Percentiles rank a stretch among this genome's conserved stretches.
phyloP scores from a whole-genome alignment of 64 coral and sea anemone species.

The Platygyra sinensis region DNA sequence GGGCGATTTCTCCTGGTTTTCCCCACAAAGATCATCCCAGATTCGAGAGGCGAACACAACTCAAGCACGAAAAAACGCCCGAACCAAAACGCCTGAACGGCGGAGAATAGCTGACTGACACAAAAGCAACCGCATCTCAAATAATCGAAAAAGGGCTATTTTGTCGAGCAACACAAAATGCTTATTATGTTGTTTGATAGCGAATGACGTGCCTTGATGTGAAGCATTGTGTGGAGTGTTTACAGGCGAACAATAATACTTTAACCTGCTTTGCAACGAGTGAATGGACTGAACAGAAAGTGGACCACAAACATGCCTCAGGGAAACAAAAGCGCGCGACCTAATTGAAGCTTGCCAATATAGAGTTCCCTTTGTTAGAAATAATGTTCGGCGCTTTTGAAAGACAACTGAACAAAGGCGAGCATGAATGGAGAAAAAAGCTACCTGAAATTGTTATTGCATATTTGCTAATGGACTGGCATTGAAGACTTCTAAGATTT shows the following conservation, averaged over 20 bases:
- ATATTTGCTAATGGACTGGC: slow-evolving; percentile 31
- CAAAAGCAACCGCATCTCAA: slow-evolving; percentile 45
- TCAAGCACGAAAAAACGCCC: not conserved
- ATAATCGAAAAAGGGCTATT: slow-evolving; percentile 47
- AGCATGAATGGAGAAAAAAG: slow-evolving; percentile 26
- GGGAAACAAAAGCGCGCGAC: slow-evolving; percentile 22
- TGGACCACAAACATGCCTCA: slow-evolving; percentile 23
- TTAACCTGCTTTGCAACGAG: slow-evolving; percentile 29
- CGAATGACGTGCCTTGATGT: slow-evolving; percentile 37
- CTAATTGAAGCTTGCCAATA: slow-evolving; percentile 44
- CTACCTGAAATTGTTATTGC: slow-evolving; percentile 26
- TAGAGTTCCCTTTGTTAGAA: slow-evolving; percentile 45
- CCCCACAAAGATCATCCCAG: not conserved
- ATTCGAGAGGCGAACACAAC: not conserved
- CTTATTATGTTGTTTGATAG: slow-evolving; percentile 52
- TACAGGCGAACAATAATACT: slow-evolving; percentile 41
- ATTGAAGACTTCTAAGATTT: not conserved
- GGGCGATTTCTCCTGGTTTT: not conserved
- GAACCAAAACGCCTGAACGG: not conserved
- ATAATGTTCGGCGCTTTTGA: slow-evolving; percentile 38
- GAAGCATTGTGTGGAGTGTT: slow-evolving; percentile 46
- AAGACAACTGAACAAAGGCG: slow-evolving; percentile 38
- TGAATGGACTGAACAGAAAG: slow-evolving; percentile 32
- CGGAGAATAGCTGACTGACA: not conserved
- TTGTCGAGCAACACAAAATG: slow-evolving; percentile 44